A percentile compares a stretch with the other conserved stretches of the same genome.
phyloP scores from a whole-genome alignment of 1,140 invertebrate genomes.

The Berghia stephanieae region DNA sequence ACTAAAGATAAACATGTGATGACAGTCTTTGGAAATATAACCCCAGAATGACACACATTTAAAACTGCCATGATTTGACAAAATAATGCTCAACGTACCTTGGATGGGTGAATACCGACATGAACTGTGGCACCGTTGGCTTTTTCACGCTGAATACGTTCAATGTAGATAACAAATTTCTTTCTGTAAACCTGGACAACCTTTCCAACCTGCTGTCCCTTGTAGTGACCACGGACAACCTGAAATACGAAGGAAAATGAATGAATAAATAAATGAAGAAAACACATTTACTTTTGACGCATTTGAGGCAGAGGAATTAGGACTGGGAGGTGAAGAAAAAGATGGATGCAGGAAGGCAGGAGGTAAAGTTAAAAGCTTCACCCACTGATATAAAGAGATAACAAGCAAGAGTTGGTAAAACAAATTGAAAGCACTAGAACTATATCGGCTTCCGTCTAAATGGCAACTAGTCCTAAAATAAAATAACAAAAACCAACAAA shows the following conservation, averaged over 20 bases:
- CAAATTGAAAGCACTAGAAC: too few species aligned
- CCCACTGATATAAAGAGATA: too few species aligned
- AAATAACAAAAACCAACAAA: too few species aligned
- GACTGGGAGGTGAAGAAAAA: too few species aligned
- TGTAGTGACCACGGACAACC: constrained; percentile 97
- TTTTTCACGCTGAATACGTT: constrained; percentile 98
- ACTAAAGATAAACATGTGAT: neutral
- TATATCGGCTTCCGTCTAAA: too few species aligned
- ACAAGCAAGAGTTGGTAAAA: too few species aligned
- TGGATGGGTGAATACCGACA: constrained; percentile 98
- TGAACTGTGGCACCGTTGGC: constrained; percentile 98
- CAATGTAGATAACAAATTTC: constrained; percentile 98
- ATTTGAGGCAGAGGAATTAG: too few species aligned
- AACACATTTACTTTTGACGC: too few species aligned
- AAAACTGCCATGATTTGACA: neutral
- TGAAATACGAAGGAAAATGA: constrained; percentile 65
- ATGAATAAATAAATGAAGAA: neutral
- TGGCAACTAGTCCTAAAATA: too few species aligned
- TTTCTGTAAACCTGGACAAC: constrained; percentile 98
- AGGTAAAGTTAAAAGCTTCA: too few species aligned
- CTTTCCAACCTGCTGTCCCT: constrained; percentile 98
- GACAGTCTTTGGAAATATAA: neutral
- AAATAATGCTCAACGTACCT: constrained; percentile 82
- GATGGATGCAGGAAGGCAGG: too few species aligned
- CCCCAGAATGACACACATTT: neutral